Base-by-base conservation (phyloP, 2,113 vertebrate species). In the Bambusicola thoracicus region DNA sequence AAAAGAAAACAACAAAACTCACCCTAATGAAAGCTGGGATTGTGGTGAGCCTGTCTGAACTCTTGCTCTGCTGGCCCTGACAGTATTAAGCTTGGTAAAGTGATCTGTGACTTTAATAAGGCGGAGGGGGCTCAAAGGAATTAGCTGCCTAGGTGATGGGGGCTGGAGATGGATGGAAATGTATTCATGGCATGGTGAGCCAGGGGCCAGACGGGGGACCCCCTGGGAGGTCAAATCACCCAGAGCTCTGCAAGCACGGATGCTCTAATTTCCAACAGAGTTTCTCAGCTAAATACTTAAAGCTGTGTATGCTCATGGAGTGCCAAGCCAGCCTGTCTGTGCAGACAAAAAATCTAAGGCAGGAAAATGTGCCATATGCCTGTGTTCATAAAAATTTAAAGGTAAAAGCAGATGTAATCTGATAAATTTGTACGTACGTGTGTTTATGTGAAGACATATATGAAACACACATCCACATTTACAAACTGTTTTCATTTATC, bases 41-140 rank as follows among this genome's bases (percentile, higher is more conserved):
- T 97, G 96, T 86, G 79, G 94, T 87, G 97, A 97, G 97, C 91
- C 97, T 95, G 97, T 96, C 95, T 97, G 98, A 98, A 98, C 98
- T 98, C 97, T 96, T 97, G 97, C 96, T 94, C 92, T 94, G 70
- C 97, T 94, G 97, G 97, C 97, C 98, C 98, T 98, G 98, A 98
- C 98, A 98, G 97, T 97, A 95, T 97, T 98, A 98, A 98, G 96
- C 98, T 97, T 92, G 94, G 97, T 98, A 98, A 99, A 99, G 98
- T 99, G 99, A 99, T 99, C 98, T 99, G 99, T 99, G 98, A 98
- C 98, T 99, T 99, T 99, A 99, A 99, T 99, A 99, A 99, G 98
- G 98, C 97, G 86, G 98, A 98, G 98, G 97, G 98, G 98, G 98
- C 99, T 99, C 98, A 77, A 95, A 99, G 98, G 99, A 99, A 98